phyloP scores from a whole-genome alignment of 1,140 invertebrate species.

The Micrasema minimum region DNA sequence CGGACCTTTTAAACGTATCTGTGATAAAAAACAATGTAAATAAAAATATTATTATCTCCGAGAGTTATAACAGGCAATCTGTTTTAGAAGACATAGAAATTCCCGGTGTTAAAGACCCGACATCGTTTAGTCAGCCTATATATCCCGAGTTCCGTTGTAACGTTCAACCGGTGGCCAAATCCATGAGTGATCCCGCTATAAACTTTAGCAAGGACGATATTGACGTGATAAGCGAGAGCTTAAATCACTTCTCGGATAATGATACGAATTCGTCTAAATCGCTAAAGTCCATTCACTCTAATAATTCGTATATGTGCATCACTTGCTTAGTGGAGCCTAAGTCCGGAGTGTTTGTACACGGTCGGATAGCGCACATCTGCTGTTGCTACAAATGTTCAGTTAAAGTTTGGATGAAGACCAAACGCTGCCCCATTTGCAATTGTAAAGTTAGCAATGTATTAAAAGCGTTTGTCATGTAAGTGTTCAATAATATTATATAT shows the following conservation, averaged over 20 bases:
- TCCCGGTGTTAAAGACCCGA: slow-evolving; percentile 9
- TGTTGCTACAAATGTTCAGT: slow-evolving; percentile 76
- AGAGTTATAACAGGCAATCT: slow-evolving; percentile 31
- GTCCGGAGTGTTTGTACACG: slow-evolving; percentile 74
- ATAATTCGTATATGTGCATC: slow-evolving; percentile 65
- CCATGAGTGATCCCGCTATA: slow-evolving; percentile 40
- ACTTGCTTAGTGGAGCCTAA: slow-evolving; percentile 71
- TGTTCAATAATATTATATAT: background rate
- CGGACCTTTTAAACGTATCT: slow-evolving; percentile 36
- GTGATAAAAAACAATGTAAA: slow-evolving; percentile 45
- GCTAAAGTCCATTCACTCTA: background rate
- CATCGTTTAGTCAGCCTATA: slow-evolving; percentile 48
- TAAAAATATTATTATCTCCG: slow-evolving; percentile 40
- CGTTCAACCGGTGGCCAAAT: slow-evolving; percentile 39
- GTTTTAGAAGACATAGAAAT: slow-evolving; percentile 32
- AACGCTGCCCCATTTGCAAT: slow-evolving; percentile 75
- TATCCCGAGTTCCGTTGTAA: slow-evolving; percentile 32
- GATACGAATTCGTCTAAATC: slow-evolving; percentile 8
- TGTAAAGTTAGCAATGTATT: slow-evolving; percentile 73
- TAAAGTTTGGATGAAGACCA: slow-evolving; percentile 70
- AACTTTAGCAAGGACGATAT: slow-evolving; percentile 46
- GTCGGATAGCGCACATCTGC: slow-evolving; percentile 71
- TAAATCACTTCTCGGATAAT: slow-evolving; percentile 47
- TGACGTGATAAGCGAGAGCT: slow-evolving; percentile 44
- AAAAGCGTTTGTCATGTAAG: slow-evolving; percentile 66